Base-by-base conservation (phyloP, 2,113 vertebrate genomes). In the Pseudorasbora parva region DNA sequence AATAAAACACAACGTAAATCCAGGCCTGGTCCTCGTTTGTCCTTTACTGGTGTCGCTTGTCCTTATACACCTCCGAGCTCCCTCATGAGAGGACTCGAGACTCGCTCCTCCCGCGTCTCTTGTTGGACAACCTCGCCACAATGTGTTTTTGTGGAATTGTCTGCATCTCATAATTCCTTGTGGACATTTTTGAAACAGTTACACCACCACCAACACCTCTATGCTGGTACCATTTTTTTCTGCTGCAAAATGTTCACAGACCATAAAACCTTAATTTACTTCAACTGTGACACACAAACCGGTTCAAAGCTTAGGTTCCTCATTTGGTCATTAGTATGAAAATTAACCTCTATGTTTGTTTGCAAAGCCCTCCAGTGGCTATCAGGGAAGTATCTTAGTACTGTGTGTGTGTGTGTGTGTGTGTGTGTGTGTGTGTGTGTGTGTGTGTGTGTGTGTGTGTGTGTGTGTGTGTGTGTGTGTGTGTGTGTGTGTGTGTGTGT, bases 291-390 rank as follows among this genome's bases (percentile, higher is more conserved):
- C 57, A 45, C 57, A 77, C 30, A 59, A 57, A 57, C 21, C 21
- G 41, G 82, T 74, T 72, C 60, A 84, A 84, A 68, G 30, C 54
- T 23, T n/a, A 62, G 56, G 72, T 23, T 78, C 23, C 54, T 76
- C 27, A 15, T n/a, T 33, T 14, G 47, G 77, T 78, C 77, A 86
- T 86, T 84, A 84, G 81, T 76, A 81, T 86, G 49, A 85, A 59
- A 88, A 83, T 84, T 57, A 25, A 27, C 81, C 56, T 30, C 45
- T 10, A n/a, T 79, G 79, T 60, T 77, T 84, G 74, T 84, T 86
- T 86, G 71, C 75, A 51, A 41, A 82, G 64, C 81, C 77, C 81
- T 88, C 79, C 60, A 73, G 5, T 83, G 85, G 59, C 37, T 25
- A 75, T 76, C 27, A 25, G 64, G 27, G 54, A 49, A 69, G 47